phyloP scores from a whole-genome alignment of 1,140 invertebrate species.

The Diorhabda sublineata region DNA sequence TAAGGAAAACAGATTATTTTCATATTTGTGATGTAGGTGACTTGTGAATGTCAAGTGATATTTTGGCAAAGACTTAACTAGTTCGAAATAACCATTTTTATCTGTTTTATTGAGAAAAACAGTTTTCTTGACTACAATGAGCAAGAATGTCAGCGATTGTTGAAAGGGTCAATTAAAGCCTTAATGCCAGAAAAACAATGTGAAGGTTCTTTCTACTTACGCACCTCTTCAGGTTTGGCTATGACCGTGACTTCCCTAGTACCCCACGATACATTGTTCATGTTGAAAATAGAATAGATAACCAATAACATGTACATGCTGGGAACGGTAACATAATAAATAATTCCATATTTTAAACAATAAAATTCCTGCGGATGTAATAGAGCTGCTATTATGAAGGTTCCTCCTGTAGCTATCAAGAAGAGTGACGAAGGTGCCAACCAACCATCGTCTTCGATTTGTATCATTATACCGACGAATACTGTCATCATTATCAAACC shows the following conservation, averaged over 20 bases:
- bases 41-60: too few species aligned
- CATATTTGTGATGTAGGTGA: too few species aligned
- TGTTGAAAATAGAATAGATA: slow-evolving; percentile 86
- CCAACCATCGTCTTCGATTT: slow-evolving; percentile 75
- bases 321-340: slow-evolving; percentile 90
- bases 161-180: too few species aligned
- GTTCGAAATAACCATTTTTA: too few species aligned
- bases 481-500: slow-evolving; percentile 91
- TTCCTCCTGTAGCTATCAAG: slow-evolving; percentile 59
- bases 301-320: slow-evolving; percentile 92
- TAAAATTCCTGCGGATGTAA: slow-evolving; percentile 81
- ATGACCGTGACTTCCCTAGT: slow-evolving; percentile 66
- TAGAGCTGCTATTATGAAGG: slow-evolving; percentile 66
- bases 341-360: slow-evolving; percentile 70
- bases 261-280: slow-evolving; percentile 89
- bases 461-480: slow-evolving; percentile 77
- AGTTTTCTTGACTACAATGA: too few species aligned
- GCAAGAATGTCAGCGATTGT: too few species aligned
- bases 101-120: too few species aligned
- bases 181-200: too few species aligned
- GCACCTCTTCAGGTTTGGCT: slow-evolving; percentile 41
- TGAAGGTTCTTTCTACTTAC: too few species aligned
- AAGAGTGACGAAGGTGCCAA: slow-evolving; percentile 76
- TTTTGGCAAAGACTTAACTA: too few species aligned
- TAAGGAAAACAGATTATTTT: too few species aligned